Evolutionary conservation across 2,113 vertebrate genomes (phyloP).

Genomic region (Neomonachus schauinslandi): DNA sequence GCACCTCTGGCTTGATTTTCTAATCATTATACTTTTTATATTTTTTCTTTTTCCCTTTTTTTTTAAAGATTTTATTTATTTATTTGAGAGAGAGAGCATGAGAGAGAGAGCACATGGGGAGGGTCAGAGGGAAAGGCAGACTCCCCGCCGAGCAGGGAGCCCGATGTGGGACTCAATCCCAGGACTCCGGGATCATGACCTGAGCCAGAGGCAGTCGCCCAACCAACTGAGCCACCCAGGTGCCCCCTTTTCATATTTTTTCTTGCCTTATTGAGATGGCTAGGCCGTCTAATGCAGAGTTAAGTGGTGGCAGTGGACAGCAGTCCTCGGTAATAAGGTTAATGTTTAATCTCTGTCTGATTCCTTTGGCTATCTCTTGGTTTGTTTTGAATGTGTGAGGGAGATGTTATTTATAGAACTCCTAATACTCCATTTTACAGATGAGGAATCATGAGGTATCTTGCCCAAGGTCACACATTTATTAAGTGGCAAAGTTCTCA

Average conservation of each 20-base stretch:
- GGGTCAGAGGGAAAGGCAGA: too few relatives aligned
- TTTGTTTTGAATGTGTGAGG: background rate
- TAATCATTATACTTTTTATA: too few relatives aligned
- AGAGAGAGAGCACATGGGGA: too few relatives aligned
- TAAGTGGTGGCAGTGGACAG: background rate
- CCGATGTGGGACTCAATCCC: background rate
- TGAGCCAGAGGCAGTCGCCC: background rate
- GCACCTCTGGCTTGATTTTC: background rate
- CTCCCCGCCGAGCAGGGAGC: background rate
- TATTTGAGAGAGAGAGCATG: too few relatives aligned
- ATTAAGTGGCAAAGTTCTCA: background rate
- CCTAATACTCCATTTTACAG: background rate
- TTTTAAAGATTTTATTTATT: too few relatives aligned
- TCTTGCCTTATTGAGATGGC: slow-evolving; percentile 49
- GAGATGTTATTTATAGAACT: background rate
- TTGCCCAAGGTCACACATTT: background rate
- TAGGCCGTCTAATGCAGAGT: accelerated
- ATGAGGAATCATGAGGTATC: background rate
- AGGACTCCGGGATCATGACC: background rate
- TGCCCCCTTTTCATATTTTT: background rate
- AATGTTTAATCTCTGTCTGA: background rate
- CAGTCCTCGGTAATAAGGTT: background rate
- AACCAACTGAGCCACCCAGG: background rate
- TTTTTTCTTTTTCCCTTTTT: slow-evolving; percentile 10
- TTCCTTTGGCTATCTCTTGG: background rate